Evolutionary conservation across 2,113 vertebrate species (phyloP).

Genomic region (Ia io): DNA sequence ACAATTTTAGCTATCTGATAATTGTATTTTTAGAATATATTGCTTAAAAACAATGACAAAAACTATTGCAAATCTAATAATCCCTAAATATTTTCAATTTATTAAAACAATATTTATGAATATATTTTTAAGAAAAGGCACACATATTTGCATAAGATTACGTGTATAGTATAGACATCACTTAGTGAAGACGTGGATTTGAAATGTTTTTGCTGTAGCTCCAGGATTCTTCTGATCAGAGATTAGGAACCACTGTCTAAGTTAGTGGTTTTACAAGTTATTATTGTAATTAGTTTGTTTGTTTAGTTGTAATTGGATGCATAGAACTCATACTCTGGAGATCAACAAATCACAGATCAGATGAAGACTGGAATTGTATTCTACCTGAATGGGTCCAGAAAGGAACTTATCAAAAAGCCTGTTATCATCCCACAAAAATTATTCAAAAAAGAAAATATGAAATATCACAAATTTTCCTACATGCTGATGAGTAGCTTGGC

Average conservation of each 20-base stretch:
- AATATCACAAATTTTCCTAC: not conserved
- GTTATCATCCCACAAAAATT: not conserved
- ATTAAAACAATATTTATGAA: not conserved
- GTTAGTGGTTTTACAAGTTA: not conserved
- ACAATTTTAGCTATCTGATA: not conserved
- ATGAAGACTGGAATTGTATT: not conserved
- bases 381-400: not conserved
- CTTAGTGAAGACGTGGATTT: not conserved
- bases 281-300: conserved; percentile 36
- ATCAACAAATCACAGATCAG: not conserved
- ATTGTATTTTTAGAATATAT: conserved; percentile 21
- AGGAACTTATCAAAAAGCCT: not conserved
- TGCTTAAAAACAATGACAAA: conserved; percentile 6
- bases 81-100: not conserved
- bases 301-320: not conserved
- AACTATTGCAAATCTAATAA: not conserved
- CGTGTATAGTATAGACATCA: not conserved
- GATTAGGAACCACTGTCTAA: not conserved
- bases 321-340: not conserved
- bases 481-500: not conserved
- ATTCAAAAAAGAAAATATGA: not conserved
- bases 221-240: not conserved
- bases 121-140: not conserved
- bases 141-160: not conserved
- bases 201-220: not conserved